Evolutionary conservation across 2,888 invertebrate species (phyloP).

Genomic region (Cataglyphis livida): DNA sequence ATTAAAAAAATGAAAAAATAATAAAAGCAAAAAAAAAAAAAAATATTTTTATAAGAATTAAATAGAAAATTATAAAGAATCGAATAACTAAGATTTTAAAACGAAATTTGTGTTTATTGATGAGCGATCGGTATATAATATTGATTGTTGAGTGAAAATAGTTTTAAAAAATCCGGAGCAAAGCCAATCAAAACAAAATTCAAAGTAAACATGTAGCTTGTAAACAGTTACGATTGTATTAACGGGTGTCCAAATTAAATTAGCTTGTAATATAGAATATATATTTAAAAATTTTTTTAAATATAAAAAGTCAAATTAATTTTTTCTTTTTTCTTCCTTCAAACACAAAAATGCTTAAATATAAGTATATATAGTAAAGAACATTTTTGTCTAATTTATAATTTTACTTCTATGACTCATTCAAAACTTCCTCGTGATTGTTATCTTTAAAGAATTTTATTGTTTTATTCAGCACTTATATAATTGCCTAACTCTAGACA

Average conservation of each 20-base stretch:
- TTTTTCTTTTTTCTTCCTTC: too few species aligned
- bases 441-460: background rate
- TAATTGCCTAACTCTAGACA: background rate
- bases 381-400: background rate
- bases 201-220: background rate
- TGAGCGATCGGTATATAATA: background rate
- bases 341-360: background rate
- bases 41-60: background rate
- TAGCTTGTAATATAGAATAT: background rate
- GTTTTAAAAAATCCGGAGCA: background rate
- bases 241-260: slow-evolving; percentile 1
- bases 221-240: background rate
- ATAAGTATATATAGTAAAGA: background rate
- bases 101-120: background rate
- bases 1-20: background rate
- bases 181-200: background rate
- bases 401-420: background rate
- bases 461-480: background rate
- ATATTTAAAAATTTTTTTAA: background rate
- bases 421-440: background rate
- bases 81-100: background rate
- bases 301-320: background rate
- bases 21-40: background rate
- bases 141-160: background rate
- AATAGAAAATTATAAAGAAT: background rate